Percentiles rank a stretch among this genome's conserved stretches.
Evolutionary conservation across 2,888 invertebrate genomes (phyloP).

Genomic region (Ornithoptera priamus): DNA sequence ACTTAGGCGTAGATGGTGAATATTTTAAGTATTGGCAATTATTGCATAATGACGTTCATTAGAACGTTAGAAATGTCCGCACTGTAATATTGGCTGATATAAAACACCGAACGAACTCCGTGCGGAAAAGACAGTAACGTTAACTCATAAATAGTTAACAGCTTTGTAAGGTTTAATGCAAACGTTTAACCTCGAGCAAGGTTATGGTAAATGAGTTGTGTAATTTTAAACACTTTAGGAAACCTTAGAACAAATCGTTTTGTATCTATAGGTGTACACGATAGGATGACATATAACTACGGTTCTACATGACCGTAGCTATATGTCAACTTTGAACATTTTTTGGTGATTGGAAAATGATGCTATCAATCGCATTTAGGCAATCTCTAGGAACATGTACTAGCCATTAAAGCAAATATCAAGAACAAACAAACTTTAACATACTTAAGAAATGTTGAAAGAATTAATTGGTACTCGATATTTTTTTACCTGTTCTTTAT

Average conservation of each 20-base stretch:
- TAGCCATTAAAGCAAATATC: too few relatives aligned
- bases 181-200: not conserved
- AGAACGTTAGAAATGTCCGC: constrained; percentile 19
- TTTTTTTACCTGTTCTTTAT: too few relatives aligned
- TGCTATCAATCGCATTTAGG: too few relatives aligned
- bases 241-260: not conserved
- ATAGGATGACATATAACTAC: too few relatives aligned
- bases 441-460: too few relatives aligned
- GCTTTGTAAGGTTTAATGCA: not conserved
- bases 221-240: not conserved
- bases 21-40: constrained; percentile 34
- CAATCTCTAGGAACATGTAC: too few relatives aligned
- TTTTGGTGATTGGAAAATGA: too few relatives aligned
- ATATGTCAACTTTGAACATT: too few relatives aligned
- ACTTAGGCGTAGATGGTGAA: constrained; percentile 37
- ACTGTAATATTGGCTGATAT: constrained; percentile 12
- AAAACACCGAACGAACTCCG: not conserved
- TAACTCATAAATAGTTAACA: not conserved
- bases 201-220: too few relatives aligned
- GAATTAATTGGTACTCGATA: too few relatives aligned
- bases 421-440: too few relatives aligned
- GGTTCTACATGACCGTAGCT: too few relatives aligned
- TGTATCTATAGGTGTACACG: not conserved
- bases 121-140: constrained; percentile 4
- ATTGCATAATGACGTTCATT: constrained; percentile 32